Conservation (phyloP, 2,113 vertebrate genomes). For the Phrynosoma platyrhinos region DNA sequence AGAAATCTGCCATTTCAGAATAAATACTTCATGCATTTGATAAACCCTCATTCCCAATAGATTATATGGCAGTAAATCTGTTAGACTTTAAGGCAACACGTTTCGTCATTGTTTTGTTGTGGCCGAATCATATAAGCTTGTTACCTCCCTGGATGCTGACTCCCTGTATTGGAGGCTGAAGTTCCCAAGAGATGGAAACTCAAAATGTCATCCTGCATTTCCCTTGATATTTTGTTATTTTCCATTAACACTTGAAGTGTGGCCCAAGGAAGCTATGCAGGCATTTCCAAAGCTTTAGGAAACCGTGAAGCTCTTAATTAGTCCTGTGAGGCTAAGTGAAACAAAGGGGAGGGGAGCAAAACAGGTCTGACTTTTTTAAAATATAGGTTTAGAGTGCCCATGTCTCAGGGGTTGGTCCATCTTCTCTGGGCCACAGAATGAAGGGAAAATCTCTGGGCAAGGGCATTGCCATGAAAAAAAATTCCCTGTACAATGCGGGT, state of each 20-base stretch:
- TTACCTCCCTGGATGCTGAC: not conserved
- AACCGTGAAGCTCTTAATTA: not conserved
- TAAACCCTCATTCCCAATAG: not conserved
- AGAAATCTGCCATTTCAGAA: not conserved
- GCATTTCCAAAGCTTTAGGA: not conserved
- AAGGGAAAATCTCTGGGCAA: no score
- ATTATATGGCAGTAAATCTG: not conserved
- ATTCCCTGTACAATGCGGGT: no score
- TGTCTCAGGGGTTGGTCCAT: no score
- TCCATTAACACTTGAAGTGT: not conserved
- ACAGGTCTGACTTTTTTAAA: not conserved
- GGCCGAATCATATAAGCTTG: not conserved
- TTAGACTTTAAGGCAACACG: not conserved
- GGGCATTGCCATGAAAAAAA: no score
- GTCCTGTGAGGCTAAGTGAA: not conserved
- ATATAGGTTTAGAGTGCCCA: no score
- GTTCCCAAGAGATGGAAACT: not conserved
- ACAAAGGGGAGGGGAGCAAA: not conserved
- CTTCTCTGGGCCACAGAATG: no score
- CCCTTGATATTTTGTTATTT: not conserved
- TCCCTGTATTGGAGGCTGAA: not conserved
- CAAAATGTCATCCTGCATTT: not conserved
- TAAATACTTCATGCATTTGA: not conserved
- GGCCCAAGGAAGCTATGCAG: not conserved
- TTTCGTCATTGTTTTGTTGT: not conserved